Conservation (phyloP, 1,140 invertebrate genomes). For the Musca vetustissima region DNA sequence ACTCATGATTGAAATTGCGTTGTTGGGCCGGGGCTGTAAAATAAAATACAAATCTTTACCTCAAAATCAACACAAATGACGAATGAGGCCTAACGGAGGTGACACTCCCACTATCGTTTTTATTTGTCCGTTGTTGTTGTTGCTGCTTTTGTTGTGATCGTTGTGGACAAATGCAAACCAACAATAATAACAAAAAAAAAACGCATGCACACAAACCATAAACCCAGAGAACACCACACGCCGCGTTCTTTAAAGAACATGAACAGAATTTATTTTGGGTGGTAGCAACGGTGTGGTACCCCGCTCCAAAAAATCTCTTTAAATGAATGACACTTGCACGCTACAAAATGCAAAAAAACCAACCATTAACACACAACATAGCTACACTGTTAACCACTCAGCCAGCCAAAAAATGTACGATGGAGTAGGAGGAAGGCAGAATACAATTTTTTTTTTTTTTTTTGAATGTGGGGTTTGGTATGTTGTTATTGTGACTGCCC, state of each 20-base stretch:
- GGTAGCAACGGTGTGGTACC: background rate
- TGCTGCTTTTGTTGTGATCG: no score
- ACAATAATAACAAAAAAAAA: background rate
- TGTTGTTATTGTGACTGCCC: background rate
- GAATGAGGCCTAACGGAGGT: conserved; percentile 12
- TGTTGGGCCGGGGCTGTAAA: no score
- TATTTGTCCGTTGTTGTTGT: no score
- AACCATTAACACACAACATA: conserved; percentile 10
- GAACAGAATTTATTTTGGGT: conserved; percentile 1
- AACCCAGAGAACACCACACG: background rate
- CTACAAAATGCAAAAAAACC: conserved; percentile 18
- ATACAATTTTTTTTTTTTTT: no score
- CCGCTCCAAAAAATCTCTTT: background rate
- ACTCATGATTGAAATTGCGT: no score
- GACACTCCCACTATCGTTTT: conserved; percentile 7
- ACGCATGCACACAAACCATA: background rate
- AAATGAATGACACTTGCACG: conserved; percentile 16
- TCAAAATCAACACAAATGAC: no score
- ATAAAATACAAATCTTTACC: no score
- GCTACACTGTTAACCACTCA: no score
- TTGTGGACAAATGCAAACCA: background rate
- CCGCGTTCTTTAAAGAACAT: background rate
- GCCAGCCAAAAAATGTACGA: background rate
- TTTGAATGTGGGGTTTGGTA: background rate
- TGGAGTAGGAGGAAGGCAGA: background rate